Evolutionary conservation across 2,113 vertebrate species (phyloP), one percentile per base, ranked within the genome.

Genomic region (Microtus oregoni): DNA sequence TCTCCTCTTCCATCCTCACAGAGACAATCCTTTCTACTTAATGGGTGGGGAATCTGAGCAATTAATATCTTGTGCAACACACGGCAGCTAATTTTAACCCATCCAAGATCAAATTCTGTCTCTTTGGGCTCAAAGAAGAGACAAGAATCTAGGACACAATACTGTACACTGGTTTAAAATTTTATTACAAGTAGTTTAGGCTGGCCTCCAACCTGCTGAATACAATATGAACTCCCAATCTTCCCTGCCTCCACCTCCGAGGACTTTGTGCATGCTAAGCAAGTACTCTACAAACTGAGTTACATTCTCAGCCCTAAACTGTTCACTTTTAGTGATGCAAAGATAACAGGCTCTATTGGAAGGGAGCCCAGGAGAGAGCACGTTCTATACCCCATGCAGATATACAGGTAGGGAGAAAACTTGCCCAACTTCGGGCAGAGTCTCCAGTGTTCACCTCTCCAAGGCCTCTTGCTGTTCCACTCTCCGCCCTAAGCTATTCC

Each of bases 401-500:
- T 22, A 86, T 2, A 47, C 41, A 86, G 41, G 17, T 35, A 47
- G 41, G 41, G 61, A 65, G n/a, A 65, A 86, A 86, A 50, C 28
- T 47, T 92, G 12, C 44, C 81, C 58, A 58, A 35, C 58, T 94
- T 41, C 86, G 12, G 22, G 75, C 32, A 81, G 44, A 73, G 30
- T 55, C 93, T 89, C 50, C 50, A 47, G 52, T 24, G 82, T 30
- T 86, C 55, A 87, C 58, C 92, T 91, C 83, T 87, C 50, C 20
- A 77, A 24, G 73, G n/a, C 88, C 35, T 94, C 83, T 77, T 61
- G 58, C 52, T 85, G 14, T 32, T 44, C 26, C 26, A 41, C 41
- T 26, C 26, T 44, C 82, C 2, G 5, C 32, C 82, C 86, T 97
- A 73, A 97, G 96, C 93, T 96, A 78, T 83, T 98, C 94, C 94